A percentile compares a stretch with the other conserved stretches of the same genome.
Conservation (phyloP, 2,797 vertebrate species). For the Sebastes itinus region DNA sequence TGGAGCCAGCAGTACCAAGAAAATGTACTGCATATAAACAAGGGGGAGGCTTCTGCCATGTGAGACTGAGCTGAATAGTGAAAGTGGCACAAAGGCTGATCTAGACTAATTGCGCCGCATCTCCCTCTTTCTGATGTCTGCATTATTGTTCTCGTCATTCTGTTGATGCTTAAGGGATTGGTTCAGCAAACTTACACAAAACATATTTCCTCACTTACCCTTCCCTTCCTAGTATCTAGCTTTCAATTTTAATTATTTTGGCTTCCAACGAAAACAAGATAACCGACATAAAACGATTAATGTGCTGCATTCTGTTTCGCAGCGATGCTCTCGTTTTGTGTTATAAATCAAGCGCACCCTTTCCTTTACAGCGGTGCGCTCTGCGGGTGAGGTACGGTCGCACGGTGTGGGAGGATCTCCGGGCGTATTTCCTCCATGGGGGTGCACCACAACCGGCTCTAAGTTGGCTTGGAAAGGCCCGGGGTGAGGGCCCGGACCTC, state of each 20-base stretch:
- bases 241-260: too few relatives aligned
- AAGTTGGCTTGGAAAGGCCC: too few relatives aligned
- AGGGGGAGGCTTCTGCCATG: conserved; percentile 21
- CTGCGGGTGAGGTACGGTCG: too few relatives aligned
- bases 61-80: conserved; percentile 25
- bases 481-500: too few relatives aligned
- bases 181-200: background rate
- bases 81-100: conserved; percentile 31
- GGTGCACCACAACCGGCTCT: too few relatives aligned
- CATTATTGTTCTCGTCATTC: background rate
- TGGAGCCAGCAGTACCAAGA: conserved; percentile 15
- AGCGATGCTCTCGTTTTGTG: background rate
- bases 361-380: too few relatives aligned
- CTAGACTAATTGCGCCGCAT: conserved; percentile 22
- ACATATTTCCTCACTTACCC: background rate
- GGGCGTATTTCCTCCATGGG: too few relatives aligned
- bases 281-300: too few relatives aligned
- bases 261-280: too few relatives aligned
- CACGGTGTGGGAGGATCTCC: too few relatives aligned
- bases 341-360: too few relatives aligned
- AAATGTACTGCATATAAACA: background rate
- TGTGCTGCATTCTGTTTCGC: too few relatives aligned
- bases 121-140: background rate
- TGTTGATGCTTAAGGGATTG: background rate
- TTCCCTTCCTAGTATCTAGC: background rate